Percentiles rank a stretch among this genome's conserved stretches.
These are phyloP conservation scores for Burhinus oedicnemus DNA, from an alignment of 2,113 vertebrate species.

Conservation along the genomic window DNA sequence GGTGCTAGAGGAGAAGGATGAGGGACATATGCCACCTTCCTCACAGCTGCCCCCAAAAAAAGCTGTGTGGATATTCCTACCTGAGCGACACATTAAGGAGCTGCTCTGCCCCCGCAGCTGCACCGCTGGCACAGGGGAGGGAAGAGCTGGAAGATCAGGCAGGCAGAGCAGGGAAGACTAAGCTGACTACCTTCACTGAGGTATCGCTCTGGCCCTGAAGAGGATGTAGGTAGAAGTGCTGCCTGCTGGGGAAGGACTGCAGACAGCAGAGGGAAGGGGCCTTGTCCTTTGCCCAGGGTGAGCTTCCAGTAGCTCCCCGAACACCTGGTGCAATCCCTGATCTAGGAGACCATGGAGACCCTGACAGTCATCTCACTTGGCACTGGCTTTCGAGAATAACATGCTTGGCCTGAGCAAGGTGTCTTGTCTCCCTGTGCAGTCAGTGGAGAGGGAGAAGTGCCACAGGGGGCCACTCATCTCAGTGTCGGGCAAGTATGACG, in stretches of 20 bases:
- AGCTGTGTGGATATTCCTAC: background rate
- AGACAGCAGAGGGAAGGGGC: background rate
- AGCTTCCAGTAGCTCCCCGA: background rate
- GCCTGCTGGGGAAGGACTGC: background rate
- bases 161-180: background rate
- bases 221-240: background rate
- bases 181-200: background rate
- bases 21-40: background rate
- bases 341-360: background rate
- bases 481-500: background rate
- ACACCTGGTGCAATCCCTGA: background rate
- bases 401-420: background rate
- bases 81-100: background rate
- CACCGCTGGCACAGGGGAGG: background rate
- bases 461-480: background rate
- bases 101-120: background rate
- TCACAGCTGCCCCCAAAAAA: background rate
- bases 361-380: background rate
- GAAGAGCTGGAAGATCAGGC: background rate
- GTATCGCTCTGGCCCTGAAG: background rate
- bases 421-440: background rate
- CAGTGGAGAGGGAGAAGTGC: background rate
- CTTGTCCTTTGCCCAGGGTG: background rate
- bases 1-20: background rate
- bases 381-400: background rate